Conservation (phyloP, 2,888 invertebrate species). For the Epinotia bilunana region DNA sequence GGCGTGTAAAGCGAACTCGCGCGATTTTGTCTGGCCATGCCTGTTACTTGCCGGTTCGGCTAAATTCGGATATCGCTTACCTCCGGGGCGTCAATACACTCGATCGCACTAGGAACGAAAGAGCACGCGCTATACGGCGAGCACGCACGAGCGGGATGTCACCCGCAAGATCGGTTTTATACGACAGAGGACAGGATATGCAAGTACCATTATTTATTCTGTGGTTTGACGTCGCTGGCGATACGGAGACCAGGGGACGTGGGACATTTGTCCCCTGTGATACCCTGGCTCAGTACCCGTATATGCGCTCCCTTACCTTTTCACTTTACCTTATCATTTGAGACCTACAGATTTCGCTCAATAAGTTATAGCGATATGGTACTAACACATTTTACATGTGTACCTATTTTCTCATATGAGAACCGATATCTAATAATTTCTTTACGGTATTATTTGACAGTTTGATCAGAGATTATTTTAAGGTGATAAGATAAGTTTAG, state of each 20-base stretch:
- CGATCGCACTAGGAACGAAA: too few relatives aligned
- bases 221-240: not conserved
- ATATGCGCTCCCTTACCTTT: conserved; percentile 20
- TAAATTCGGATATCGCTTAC: too few relatives aligned
- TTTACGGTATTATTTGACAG: conserved; percentile 6
- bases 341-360: conserved; percentile 22
- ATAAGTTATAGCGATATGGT: conserved; percentile 31
- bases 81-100: too few relatives aligned
- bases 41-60: too few relatives aligned
- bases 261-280: not conserved
- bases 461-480: conserved; percentile 6
- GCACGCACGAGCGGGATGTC: too few relatives aligned
- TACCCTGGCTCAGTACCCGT: not conserved
- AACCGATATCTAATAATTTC: not conserved
- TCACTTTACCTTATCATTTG: conserved; percentile 27
- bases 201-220: too few relatives aligned
- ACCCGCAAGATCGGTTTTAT: too few relatives aligned
- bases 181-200: too few relatives aligned
- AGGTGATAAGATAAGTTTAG: conserved; percentile 12
- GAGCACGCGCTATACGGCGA: too few relatives aligned
- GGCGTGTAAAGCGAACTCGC: not conserved
- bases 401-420: conserved; percentile 17
- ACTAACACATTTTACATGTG: conserved; percentile 29
- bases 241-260: not conserved
- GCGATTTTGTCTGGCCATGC: not conserved